phyloP scores from a whole-genome alignment of 2,113 vertebrate genomes.

The Equus przewalskii region DNA sequence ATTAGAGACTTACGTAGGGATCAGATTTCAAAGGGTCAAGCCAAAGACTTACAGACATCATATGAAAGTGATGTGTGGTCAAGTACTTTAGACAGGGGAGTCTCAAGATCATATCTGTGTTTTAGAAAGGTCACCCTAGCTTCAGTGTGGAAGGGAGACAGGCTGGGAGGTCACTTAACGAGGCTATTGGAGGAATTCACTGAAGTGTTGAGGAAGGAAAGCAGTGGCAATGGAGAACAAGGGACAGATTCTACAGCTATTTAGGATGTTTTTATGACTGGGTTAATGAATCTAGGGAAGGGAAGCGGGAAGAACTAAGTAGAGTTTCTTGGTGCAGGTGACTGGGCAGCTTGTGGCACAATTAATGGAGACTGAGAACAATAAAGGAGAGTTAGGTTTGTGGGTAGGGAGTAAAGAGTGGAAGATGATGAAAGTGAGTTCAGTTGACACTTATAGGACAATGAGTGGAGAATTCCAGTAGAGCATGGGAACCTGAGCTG shows the following conservation, averaged over 20 bases:
- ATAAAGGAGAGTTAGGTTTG: not conserved
- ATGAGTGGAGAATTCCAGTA: not conserved
- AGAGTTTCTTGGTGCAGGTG: not conserved
- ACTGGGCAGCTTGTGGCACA: not conserved
- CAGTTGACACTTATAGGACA: not conserved
- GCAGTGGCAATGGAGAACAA: not conserved
- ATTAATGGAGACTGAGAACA: not conserved
- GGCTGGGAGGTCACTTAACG: not conserved
- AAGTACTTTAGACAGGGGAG: not conserved
- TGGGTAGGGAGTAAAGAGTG: not conserved
- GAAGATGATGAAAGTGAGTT: not conserved
- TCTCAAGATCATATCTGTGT: not conserved
- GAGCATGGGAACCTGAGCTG: not conserved
- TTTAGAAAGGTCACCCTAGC: constrained; percentile 3
- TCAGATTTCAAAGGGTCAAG: not conserved
- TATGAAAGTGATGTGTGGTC: not conserved
- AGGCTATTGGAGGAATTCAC: not conserved
- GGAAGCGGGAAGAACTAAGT: not conserved
- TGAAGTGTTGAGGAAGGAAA: constrained; percentile 30
- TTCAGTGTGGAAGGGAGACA: not conserved
- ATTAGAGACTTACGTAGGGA: not conserved
- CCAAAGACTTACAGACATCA: not conserved
- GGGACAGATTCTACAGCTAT: not conserved
- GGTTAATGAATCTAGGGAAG: not conserved
- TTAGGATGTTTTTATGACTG: not conserved